Conservation (phyloP, 2,113 vertebrate species). For the Elachura formosa region DNA sequence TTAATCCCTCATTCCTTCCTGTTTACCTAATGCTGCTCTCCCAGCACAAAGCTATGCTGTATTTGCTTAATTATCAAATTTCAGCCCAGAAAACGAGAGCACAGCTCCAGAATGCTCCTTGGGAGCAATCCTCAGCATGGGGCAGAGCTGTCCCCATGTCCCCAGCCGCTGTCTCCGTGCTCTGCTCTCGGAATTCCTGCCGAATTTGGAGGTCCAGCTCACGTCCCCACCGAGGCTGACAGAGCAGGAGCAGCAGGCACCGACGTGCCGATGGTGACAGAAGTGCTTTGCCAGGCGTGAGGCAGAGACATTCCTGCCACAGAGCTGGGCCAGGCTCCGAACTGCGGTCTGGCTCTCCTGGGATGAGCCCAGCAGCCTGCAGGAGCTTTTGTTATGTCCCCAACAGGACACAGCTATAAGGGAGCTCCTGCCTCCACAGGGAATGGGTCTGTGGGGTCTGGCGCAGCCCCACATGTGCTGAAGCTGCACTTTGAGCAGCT, state of each 20-base stretch:
- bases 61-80: constrained; percentile 73
- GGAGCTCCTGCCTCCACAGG: neutral
- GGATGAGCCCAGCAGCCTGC: neutral
- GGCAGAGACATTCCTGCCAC: neutral
- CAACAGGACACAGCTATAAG: neutral
- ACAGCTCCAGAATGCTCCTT: neutral
- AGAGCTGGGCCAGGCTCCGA: rapidly evolving
- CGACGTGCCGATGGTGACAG: neutral
- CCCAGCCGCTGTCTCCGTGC: neutral
- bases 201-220: too few species aligned
- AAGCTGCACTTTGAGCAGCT: neutral
- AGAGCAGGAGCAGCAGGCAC: neutral
- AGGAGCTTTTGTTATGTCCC: neutral
- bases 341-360: neutral
- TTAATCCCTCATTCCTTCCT: constrained; percentile 75
- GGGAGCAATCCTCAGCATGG: neutral
- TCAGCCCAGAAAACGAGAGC: constrained; percentile 51
- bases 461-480: rapidly evolving
- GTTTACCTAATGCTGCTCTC: constrained; percentile 71
- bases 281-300: rapidly evolving
- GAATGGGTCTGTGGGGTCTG: neutral
- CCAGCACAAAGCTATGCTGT: constrained; percentile 61
- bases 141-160: rapidly evolving
- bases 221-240: neutral
- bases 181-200: neutral